phyloP scores from a whole-genome alignment of 2,888 invertebrate genomes.

The Nowickia ferox region DNA sequence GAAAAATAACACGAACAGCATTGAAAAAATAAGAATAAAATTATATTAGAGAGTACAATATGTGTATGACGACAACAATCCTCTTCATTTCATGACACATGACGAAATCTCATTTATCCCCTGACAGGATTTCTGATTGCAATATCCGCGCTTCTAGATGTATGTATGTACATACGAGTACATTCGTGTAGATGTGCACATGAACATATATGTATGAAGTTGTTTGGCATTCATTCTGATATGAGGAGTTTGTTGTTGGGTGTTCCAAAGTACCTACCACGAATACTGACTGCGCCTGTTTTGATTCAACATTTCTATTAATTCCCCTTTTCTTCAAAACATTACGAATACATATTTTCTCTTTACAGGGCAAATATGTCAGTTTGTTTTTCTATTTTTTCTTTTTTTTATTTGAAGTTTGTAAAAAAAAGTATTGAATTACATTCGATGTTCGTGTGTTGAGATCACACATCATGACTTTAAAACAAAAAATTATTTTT shows the following conservation, averaged over 20 bases:
- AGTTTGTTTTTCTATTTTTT: conserved; percentile 7
- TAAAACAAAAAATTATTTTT: conserved; percentile 12
- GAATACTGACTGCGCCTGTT: conserved; percentile 29
- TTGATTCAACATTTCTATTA: conserved; percentile 32
- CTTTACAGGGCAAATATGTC: conserved; percentile 33
- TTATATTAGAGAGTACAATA: conserved; percentile 29
- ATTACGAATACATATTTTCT: conserved; percentile 3
- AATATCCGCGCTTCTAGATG: conserved; percentile 78
- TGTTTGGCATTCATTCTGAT: conserved; percentile 10
- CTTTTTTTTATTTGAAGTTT: conserved; percentile 15
- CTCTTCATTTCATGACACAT: conserved; percentile 69
- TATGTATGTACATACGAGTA: neutral
- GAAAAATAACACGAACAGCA: conserved; percentile 34
- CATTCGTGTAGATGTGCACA: neutral
- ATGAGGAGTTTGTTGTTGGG: conserved; percentile 49
- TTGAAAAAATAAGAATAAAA: conserved; percentile 15
- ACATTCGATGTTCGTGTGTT: conserved; percentile 31
- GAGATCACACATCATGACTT: conserved; percentile 35
- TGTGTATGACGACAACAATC: conserved; percentile 51
- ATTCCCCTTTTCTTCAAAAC: conserved; percentile 39
- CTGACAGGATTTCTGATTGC: conserved; percentile 81
- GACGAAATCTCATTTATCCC: conserved; percentile 81
- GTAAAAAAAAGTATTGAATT: conserved; percentile 50
- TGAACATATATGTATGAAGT: conserved; percentile 3
- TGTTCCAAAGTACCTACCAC: conserved; percentile 62